Conservation (phyloP, 1,140 invertebrate species). For the Drosophila guanche region DNA sequence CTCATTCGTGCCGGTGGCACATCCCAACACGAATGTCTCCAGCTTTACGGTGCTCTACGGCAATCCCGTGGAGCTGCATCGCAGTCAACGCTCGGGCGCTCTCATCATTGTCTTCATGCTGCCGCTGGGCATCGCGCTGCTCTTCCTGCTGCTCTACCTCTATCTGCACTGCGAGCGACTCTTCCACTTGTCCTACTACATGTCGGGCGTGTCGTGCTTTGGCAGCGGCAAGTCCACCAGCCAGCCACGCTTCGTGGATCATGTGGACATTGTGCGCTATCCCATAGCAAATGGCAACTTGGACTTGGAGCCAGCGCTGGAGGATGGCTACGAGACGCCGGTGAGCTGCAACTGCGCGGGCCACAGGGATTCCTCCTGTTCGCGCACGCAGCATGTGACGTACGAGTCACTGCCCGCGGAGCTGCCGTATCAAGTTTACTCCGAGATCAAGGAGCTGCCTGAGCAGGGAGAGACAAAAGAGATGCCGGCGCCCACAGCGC, state of each 20-base stretch:
- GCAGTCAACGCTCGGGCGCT: conserved; percentile 67
- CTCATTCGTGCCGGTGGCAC: conserved; percentile 8
- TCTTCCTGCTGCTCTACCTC: conserved; percentile 73
- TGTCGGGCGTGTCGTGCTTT: conserved; percentile 52
- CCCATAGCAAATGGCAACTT: conserved; percentile 55
- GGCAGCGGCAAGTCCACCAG: conserved; percentile 36
- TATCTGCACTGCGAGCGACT: conserved; percentile 78
- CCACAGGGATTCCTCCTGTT: conserved; percentile 51
- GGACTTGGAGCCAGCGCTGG: conserved; percentile 31
- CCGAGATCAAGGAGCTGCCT: conserved; percentile 66
- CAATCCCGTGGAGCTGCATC: conserved; percentile 62
- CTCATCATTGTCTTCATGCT: conserved; percentile 78
- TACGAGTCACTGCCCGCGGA: conserved; percentile 67
- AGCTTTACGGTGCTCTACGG: conserved; percentile 71
- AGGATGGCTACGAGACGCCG: conserved; percentile 76
- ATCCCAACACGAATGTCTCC: conserved; percentile 59
- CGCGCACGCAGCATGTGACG: conserved; percentile 65
- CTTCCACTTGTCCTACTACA: conserved; percentile 76
- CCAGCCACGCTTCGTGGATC: conserved; percentile 58
- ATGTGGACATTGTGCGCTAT: conserved; percentile 76
- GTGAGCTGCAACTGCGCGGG: conserved; percentile 70
- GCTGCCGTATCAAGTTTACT: conserved; percentile 67
- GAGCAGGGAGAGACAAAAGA: conserved; percentile 5
- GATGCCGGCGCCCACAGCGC: conserved; percentile 27
- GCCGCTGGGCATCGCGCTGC: conserved; percentile 69